phyloP scores from a whole-genome alignment of 2,113 vertebrate species.

The Brienomyrus brachyistius region DNA sequence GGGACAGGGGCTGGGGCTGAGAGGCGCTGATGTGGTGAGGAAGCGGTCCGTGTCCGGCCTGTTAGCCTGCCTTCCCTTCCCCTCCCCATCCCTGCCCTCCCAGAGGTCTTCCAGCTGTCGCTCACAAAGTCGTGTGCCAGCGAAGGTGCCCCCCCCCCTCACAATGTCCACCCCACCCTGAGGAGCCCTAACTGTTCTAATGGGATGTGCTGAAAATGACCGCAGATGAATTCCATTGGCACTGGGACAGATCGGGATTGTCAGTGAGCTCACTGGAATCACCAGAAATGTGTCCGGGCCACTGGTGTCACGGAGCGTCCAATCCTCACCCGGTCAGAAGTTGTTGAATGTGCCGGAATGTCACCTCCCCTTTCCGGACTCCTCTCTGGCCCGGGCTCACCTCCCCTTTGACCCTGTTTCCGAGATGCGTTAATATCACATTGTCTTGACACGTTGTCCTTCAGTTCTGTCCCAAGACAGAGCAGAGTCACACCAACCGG shows the following conservation, averaged over 20 bases:
- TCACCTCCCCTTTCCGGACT: not conserved
- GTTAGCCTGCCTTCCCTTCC: not conserved
- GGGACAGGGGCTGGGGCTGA: too few relatives aligned
- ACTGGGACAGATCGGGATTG: not conserved
- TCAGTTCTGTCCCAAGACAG: not conserved
- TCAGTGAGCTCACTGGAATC: not conserved
- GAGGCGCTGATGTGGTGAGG: not conserved
- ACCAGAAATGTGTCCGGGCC: not conserved
- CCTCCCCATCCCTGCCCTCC: not conserved
- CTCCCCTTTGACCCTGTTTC: not conserved
- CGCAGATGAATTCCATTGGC: not conserved
- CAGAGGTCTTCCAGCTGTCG: slow-evolving; percentile 1
- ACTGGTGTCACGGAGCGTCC: not conserved
- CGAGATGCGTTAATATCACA: not conserved
- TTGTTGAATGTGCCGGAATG: not conserved
- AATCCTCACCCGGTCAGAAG: not conserved
- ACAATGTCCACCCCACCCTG: not conserved
- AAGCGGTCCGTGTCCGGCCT: not conserved
- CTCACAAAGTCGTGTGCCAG: not conserved
- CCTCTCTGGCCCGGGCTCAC: not conserved
- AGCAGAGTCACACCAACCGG: not conserved
- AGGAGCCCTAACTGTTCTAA: slow-evolving; percentile 47
- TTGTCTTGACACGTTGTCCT: not conserved
- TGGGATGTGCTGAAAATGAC: not conserved
- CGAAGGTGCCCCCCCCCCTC: too few relatives aligned